Conservation (phyloP, 1,140 invertebrate species). For the Liolophura sinensis region DNA sequence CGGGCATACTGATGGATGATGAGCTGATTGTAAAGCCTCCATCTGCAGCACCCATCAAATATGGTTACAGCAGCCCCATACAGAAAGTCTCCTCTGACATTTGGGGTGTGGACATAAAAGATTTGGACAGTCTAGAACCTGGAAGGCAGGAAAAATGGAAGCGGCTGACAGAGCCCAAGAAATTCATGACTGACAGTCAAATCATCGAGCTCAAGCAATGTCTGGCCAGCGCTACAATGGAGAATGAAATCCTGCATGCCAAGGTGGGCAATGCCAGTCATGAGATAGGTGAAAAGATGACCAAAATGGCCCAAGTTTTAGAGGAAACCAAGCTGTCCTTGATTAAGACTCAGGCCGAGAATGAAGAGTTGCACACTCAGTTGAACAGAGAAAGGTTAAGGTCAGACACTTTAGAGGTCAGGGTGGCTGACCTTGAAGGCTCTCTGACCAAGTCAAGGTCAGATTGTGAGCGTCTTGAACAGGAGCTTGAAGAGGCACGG, state of each 20-base stretch:
- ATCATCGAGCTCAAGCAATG: conserved; percentile 48
- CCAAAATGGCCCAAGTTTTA: conserved; percentile 43
- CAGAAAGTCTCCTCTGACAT: conserved; percentile 44
- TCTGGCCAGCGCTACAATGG: conserved; percentile 41
- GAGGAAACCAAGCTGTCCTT: conserved; percentile 46
- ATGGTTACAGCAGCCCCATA: conserved; percentile 45
- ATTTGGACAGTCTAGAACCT: conserved; percentile 26
- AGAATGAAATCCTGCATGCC: conserved; percentile 46
- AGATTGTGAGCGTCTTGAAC: conserved; percentile 23
- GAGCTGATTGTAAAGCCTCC: no score
- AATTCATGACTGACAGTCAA: conserved; percentile 29
- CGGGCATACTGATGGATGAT: no score
- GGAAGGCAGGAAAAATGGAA: conserved; percentile 30
- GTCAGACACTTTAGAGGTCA: conserved; percentile 24
- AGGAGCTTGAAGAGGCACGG: conserved; percentile 25
- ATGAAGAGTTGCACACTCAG: conserved; percentile 40
- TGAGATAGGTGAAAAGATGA: conserved; percentile 44
- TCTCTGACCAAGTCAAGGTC: conserved; percentile 21
- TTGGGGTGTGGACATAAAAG: conserved; percentile 34
- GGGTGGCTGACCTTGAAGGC: conserved; percentile 36
- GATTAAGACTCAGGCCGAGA: conserved; percentile 45
- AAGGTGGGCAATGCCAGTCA: conserved; percentile 43
- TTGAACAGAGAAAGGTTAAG: conserved; percentile 36
- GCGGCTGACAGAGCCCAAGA: conserved; percentile 20
- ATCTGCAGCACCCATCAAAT: conserved; percentile 24